Evolutionary conservation across 1,140 invertebrate genomes (phyloP).

Genomic region (Rhopalosiphum maidis): DNA sequence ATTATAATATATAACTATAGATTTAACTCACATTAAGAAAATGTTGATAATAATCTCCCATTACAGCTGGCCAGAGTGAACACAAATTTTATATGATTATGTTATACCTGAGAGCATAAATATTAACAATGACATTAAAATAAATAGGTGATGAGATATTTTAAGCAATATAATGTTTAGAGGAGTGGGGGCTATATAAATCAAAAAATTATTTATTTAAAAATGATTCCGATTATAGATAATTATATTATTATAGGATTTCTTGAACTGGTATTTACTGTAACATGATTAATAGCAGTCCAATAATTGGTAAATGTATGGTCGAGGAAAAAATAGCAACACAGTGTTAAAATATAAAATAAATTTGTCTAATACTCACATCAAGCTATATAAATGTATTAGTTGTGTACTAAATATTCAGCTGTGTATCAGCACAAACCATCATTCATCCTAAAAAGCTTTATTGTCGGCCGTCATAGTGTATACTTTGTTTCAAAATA

Average conservation of each 20-base stretch:
- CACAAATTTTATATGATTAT: background rate
- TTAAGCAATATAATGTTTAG: background rate
- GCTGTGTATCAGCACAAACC: background rate
- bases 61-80: background rate
- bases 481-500: background rate
- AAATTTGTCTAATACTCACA: background rate
- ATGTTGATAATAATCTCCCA: background rate
- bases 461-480: too few species aligned
- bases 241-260: background rate
- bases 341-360: background rate
- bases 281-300: background rate
- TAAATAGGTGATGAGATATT: background rate
- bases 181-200: too few species aligned
- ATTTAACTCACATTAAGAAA: background rate
- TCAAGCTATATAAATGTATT: background rate
- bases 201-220: background rate
- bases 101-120: background rate
- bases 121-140: background rate
- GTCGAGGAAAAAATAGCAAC: background rate
- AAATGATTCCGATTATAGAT: background rate
- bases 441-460: background rate
- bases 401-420: too few species aligned
- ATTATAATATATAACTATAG: background rate
- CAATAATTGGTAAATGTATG: background rate
- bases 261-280: background rate